Evolutionary conservation across 2,888 invertebrate genomes (phyloP).

Genomic region (Ommatoiulus sabulosus): DNA sequence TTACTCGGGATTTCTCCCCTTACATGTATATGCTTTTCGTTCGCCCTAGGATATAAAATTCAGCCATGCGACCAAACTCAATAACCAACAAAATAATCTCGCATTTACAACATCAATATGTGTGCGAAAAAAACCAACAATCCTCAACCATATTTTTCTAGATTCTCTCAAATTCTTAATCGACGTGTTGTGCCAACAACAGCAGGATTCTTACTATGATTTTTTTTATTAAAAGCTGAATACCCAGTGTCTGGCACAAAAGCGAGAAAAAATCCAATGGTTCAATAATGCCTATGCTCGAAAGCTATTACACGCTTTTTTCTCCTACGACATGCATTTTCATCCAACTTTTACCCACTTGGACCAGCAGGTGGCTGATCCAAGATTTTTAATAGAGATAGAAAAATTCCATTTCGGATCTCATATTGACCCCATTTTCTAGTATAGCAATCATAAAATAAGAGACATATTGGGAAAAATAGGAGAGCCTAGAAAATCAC

Average conservation of each 20-base stretch:
- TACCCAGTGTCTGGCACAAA: neutral
- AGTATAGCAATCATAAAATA: neutral
- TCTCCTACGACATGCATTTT: neutral
- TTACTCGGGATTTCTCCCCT: neutral
- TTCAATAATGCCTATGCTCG: constrained; percentile 1
- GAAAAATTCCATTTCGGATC: constrained; percentile 8
- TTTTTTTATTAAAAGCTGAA: constrained; percentile 5
- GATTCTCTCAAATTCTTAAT: constrained; percentile 39
- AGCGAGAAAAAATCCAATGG: constrained; percentile 13
- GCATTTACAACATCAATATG: neutral
- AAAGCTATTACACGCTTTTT: constrained; percentile 21
- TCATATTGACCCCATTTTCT: neutral
- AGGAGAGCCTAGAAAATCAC: neutral
- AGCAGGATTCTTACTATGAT: neutral
- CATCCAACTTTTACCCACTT: constrained; percentile 28
- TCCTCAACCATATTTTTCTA: neutral
- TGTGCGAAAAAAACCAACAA: neutral
- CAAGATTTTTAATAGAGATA: constrained; percentile 43
- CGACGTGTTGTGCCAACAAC: neutral
- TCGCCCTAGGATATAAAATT: neutral
- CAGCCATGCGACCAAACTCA: neutral
- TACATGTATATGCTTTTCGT: neutral
- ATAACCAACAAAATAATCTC: neutral
- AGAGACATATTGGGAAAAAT: neutral
- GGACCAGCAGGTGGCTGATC: constrained; percentile 17